phyloP scores from a whole-genome alignment of 2,797 vertebrate genomes.

The Argyrosomus regius region DNA sequence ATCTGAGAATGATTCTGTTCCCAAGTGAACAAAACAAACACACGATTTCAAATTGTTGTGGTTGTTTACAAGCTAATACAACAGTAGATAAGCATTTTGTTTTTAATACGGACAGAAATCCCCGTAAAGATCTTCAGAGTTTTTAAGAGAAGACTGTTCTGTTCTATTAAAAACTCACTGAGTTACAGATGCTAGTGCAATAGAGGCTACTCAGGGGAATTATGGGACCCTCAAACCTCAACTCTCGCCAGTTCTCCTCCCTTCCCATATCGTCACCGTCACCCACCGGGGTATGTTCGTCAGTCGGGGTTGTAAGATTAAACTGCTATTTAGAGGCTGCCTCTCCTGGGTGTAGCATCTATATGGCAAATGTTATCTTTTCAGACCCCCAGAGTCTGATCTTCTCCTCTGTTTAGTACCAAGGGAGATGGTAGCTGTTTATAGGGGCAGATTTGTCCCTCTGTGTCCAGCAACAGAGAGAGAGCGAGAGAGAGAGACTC shows the following conservation, averaged over 20 bases:
- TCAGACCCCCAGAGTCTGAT: constrained; percentile 45
- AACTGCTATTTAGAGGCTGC: constrained; percentile 50
- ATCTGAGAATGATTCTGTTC: not conserved
- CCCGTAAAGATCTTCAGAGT: not conserved
- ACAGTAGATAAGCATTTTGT: not conserved
- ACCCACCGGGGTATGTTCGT: constrained; percentile 21
- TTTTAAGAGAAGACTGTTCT: not conserved
- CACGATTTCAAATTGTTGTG: constrained; percentile 2
- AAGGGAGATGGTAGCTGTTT: constrained; percentile 64
- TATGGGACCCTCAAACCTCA: constrained; percentile 31
- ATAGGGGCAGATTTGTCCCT: constrained; percentile 48
- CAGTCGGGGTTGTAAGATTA: constrained; percentile 30
- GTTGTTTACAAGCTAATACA: not conserved
- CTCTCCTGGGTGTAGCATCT: constrained; percentile 43
- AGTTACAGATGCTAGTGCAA: constrained; percentile 12
- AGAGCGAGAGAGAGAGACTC: constrained; percentile 22
- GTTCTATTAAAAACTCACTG: not conserved
- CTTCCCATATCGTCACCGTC: constrained; percentile 6
- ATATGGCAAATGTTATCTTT: constrained; percentile 39
- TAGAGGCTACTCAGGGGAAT: not conserved
- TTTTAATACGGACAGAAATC: not conserved
- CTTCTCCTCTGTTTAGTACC: constrained; percentile 61
- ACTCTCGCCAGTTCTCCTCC: not conserved
- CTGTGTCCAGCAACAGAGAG: constrained; percentile 40
- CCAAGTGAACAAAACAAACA: constrained; percentile 7